Evolutionary conservation across 1,140 invertebrate genomes (phyloP), one percentile per base, ranked within the genome.

Genomic region (Amphibalanus amphitrite): DNA sequence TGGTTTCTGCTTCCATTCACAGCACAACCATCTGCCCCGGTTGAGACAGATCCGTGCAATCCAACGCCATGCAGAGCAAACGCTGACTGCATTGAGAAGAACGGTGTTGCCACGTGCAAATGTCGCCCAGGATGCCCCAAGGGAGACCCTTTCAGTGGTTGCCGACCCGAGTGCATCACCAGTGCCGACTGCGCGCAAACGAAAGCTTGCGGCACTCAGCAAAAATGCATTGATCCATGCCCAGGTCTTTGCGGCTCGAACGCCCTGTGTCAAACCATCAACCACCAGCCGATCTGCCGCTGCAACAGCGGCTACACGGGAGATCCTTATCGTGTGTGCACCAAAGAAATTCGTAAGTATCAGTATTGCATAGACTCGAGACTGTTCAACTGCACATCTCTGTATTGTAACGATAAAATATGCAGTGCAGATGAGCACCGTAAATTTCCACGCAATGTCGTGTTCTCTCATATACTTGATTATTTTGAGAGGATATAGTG

Each of bases 221-320:
- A 82, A 73, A 84, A 85, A 40, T 93, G 90, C 79, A 86, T 88
- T 80, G 86, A 87, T 80, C 92, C 91, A 28, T 94, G 92, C 75
- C 90, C 89, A 25, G 83, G 83, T 26, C 82, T 83, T 8, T 95
- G 92, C 79, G 89, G 87, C 73, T 83, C 84, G 74, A 88, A 93
- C 79, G 91, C 92, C 65, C 84, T 90, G 72, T 95, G 92, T 82
- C 86, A 92, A 78, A 92, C 93, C 76, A 88, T 88, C 26, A 91
- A 92, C 76, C 90, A 91, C 79, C 87, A 86, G 72, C 38, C 38
- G 38, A 17, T 38, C 38, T 95, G 92, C 78, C 88, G 88, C 79
- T 92, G 90, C 78, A 76, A 82, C 29, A 68, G 76, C 29, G 85
- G 86, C 25, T 86, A 83, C 73, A 89, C 88, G 28, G 91, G 90